These are phyloP conservation scores for Pararge aegeria DNA, from an alignment of 1,140 invertebrate genomes.

Conservation along the genomic window DNA sequence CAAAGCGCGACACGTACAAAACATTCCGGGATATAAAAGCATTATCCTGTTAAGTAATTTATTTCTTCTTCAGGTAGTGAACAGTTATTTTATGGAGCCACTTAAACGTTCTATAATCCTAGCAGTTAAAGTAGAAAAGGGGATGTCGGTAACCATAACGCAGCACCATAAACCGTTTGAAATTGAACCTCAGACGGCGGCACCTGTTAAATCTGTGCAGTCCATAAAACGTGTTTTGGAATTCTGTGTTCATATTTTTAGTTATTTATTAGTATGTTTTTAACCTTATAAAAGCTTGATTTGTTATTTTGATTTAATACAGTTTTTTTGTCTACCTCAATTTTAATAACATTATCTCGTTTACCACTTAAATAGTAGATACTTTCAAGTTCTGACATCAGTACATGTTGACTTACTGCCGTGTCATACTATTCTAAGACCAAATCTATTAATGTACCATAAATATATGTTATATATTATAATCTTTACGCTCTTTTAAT, in stretches of 20 bases:
- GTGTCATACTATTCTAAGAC: no score
- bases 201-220: slow-evolving; percentile 39
- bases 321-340: no score
- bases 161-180: slow-evolving; percentile 58
- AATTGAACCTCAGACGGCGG: slow-evolving; percentile 47
- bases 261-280: not conserved
- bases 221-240: slow-evolving; percentile 26
- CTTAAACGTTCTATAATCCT: slow-evolving; percentile 71
- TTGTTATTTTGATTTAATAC: not conserved
- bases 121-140: slow-evolving; percentile 63
- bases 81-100: slow-evolving; percentile 68
- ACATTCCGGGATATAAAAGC: slow-evolving; percentile 71
- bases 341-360: not conserved
- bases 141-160: slow-evolving; percentile 59
- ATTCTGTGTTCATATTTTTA: slow-evolving; percentile 20
- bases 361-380: not conserved
- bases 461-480: no score
- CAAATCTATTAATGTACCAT: no score
- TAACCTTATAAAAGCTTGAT: not conserved
- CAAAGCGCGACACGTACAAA: slow-evolving; percentile 71
- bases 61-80: slow-evolving; percentile 73
- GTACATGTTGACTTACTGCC: no score
- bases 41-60: slow-evolving; percentile 78
- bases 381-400: no score
- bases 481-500: no score